Percentiles rank a stretch among this genome's conserved stretches.
phyloP scores from a whole-genome alignment of 2,113 vertebrate genomes.

The Cervus canadensis region DNA sequence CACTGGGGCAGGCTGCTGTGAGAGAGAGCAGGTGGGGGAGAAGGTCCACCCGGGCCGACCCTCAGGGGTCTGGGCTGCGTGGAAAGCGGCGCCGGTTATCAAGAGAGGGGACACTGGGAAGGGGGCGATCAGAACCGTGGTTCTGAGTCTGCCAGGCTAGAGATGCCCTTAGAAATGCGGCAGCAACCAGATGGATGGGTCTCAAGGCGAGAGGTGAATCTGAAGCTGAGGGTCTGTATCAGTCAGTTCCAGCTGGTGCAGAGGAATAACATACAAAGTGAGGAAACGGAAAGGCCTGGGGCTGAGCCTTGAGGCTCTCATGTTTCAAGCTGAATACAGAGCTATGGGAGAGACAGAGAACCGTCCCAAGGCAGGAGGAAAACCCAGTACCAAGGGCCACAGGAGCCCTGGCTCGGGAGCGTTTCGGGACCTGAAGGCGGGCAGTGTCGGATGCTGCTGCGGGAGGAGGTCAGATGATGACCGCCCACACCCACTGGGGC shows the following conservation, averaged over 20 bases:
- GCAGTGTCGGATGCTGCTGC: not conserved
- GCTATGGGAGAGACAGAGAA: not conserved
- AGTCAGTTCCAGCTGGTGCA: not conserved
- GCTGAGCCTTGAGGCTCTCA: no score
- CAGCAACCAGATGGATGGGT: not conserved
- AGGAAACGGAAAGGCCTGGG: not conserved
- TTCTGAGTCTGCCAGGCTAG: not conserved
- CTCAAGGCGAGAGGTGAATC: not conserved
- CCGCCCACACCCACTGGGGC: not conserved
- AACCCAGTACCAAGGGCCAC: not conserved
- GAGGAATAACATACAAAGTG: not conserved
- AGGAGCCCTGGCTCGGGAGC: not conserved
- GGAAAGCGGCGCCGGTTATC: no score
- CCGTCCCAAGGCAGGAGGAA: not conserved
- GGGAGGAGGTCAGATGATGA: not conserved
- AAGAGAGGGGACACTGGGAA: rapidly evolving
- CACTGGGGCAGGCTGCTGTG: not conserved
- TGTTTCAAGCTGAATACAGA: not conserved
- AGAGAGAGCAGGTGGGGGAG: not conserved
- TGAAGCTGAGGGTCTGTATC: not conserved
- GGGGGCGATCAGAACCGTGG: not conserved
- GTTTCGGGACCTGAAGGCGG: not conserved
- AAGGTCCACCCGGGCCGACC: not conserved
- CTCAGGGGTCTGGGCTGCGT: not conserved
- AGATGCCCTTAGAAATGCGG: not conserved